Conservation (phyloP, 64 coral and sea anemone species). For the Actinia equina region DNA sequence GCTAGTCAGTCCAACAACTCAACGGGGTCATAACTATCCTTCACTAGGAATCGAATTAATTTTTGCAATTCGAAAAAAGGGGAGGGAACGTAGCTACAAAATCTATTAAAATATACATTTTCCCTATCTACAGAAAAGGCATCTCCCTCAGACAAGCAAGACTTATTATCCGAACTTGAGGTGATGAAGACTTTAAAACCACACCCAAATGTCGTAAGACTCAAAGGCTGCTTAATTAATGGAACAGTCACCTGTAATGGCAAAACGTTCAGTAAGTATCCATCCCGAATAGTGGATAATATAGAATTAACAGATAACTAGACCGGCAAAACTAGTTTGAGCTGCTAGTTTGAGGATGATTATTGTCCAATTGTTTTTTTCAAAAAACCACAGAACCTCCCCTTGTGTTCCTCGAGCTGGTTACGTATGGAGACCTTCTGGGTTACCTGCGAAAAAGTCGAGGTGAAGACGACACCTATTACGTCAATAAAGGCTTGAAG, state of each 20-base stretch:
- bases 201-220: constrained; percentile 6
- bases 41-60: too few species aligned
- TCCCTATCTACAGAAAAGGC: background rate
- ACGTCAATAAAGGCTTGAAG: background rate
- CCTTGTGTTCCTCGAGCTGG: constrained; percentile 5
- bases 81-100: background rate
- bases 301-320: too few species aligned
- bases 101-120: background rate
- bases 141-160: constrained; percentile 14
- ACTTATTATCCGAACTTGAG: constrained; percentile 10
- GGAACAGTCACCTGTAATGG: background rate
- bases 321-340: too few species aligned
- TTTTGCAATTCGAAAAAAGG: too few species aligned
- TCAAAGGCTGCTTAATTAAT: background rate
- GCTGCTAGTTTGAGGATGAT: too few species aligned
- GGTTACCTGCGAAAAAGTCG: constrained; percentile 7
- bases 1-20: too few species aligned
- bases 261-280: background rate
- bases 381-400: background rate
- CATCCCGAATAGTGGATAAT: too few species aligned
- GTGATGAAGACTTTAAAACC: constrained; percentile 11
- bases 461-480: constrained; percentile 14
- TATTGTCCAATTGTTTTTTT: background rate
- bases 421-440: constrained; percentile 9
- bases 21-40: too few species aligned